Base-by-base conservation (phyloP, 2,113 vertebrate species). In the Myiopsitta monachus region DNA sequence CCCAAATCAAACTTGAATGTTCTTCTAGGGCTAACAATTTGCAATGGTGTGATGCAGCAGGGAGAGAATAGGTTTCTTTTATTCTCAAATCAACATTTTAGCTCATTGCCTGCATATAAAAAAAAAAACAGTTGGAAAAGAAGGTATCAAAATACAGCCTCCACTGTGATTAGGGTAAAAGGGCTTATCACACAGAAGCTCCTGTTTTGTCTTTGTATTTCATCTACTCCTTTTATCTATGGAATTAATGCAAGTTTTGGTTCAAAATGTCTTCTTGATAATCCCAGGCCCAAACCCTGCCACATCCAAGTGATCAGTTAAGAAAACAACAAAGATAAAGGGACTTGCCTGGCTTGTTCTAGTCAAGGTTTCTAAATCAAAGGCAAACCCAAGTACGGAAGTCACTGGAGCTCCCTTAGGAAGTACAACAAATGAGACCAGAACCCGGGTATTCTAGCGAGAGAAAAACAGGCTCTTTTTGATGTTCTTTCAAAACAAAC, bases 401-500 rank as follows among this genome's bases (percentile, higher is more conserved):
- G 67, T 36, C 22, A 41, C 78, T 41, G 55, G 6, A 78, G 90
- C 74, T 95, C 81, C 81, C 69, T 33, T 33, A 55, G 88, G 83
- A 94, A 93, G 77, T 18, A 39, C 47, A 87, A 88, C 51, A 44
- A 87, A 62, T 0, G 39, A 61, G 73, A 79, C 14, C 83, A 90
- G 68, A 75, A 46, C 75, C 80, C 4, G 6, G 54, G 54, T 59
- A 51, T 52, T 90, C 41, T 27, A 78, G 59, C 11, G 6, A 7
- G 41, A 54, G 44, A 87, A 69, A 69, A 64, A 66, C 59, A 76
- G 54, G 57, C 21, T 83, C 70, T 67, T 92, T 94, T 27, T 69
- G 57, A 88, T 90, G 73, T 82, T 19, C 80, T 81, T 78, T 85
- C 91, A 57, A 78, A 95, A 94, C 78, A 91, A 83, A 69, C 74